Percentiles rank a stretch among this genome's conserved stretches.
phyloP scores from a whole-genome alignment of 2,888 invertebrate species.

The Catocala sponsa region DNA sequence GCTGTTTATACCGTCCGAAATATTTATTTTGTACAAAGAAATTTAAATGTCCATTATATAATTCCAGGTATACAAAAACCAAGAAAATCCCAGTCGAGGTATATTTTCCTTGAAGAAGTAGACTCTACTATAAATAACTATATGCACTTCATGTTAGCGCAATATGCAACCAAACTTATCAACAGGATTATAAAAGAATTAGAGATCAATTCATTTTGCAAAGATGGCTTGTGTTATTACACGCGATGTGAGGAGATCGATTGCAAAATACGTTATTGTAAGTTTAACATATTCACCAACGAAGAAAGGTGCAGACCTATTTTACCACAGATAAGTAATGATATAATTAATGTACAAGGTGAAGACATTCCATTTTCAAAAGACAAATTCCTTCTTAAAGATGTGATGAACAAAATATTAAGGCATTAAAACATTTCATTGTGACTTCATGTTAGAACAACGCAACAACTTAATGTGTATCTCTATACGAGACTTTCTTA shows the following conservation, averaged over 20 bases:
- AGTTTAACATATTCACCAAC: conserved; percentile 63
- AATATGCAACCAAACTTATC: conserved; percentile 62
- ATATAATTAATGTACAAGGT: conserved; percentile 31
- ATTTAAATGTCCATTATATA: background rate
- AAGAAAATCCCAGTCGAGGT: conserved; percentile 22
- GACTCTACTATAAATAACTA: conserved; percentile 45
- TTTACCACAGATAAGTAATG: conserved; percentile 27
- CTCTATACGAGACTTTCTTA: conserved; percentile 35
- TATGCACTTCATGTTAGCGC: conserved; percentile 56
- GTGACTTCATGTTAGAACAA: conserved; percentile 6
- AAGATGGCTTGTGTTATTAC: conserved; percentile 67
- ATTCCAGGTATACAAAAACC: conserved; percentile 51
- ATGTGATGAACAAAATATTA: conserved; percentile 56
- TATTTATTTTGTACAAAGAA: too few species aligned
- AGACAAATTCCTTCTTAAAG: background rate
- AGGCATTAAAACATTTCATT: conserved; percentile 34
- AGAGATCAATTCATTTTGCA: conserved; percentile 63
- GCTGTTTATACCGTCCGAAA: too few species aligned
- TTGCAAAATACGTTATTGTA: conserved; percentile 56
- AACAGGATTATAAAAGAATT: conserved; percentile 62
- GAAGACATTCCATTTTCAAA: conserved; percentile 26
- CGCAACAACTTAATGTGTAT: conserved; percentile 12
- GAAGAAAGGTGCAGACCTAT: conserved; percentile 56
- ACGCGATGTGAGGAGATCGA: conserved; percentile 53
- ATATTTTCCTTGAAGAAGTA: conserved; percentile 35